Evolutionary conservation across 2,797 vertebrate genomes (phyloP), one percentile per base, ranked within the genome.

Genomic region (Phylloscopus collybita): DNA sequence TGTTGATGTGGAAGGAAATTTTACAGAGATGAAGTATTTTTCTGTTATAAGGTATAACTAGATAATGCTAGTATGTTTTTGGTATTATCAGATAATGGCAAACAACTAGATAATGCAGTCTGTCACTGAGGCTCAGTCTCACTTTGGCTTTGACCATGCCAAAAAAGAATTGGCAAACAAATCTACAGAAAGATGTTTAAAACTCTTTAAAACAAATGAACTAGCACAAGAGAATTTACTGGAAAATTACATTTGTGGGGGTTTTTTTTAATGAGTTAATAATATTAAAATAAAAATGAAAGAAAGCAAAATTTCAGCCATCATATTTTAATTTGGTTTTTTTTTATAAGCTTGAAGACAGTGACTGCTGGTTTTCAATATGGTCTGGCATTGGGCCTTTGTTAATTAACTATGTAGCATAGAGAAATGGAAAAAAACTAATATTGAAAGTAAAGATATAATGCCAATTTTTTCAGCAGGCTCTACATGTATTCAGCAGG

Each of bases 331-430:
- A 13, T 59, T 78, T n/a, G 2, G 0, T 16, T n/a, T 16, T 38
- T 51, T 80, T 49, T 36, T 13, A 40, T 38, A 72, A 92, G 2
- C 13, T 65, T 84, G 21, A 76, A 81, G 36, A 50, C 21, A 67
- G 32, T 67, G 82, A 60, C 67, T 93, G 21, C 40, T 85, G 36
- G 11, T 80, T 92, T 94, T 92, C 65, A 92, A 17, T 78, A 76
- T 50, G 57, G 26, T 85, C 57, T 95, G 91, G 23, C 57, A 89
- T 18, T 57, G 19, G 32, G 65, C 56, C 80, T 88, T 82, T 85
- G 40, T 73, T 87, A 65, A 73, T 89, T 95, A 93, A 56, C 67
- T 67, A 38, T 19, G 8, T 78, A 67, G 71, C 53, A 71, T 0
- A 56, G 65, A 85, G 38, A 36, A 92, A 53, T 0, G 1, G 36